Conservation (phyloP, 2,888 invertebrate species). For the Drosophila macrospina region DNA sequence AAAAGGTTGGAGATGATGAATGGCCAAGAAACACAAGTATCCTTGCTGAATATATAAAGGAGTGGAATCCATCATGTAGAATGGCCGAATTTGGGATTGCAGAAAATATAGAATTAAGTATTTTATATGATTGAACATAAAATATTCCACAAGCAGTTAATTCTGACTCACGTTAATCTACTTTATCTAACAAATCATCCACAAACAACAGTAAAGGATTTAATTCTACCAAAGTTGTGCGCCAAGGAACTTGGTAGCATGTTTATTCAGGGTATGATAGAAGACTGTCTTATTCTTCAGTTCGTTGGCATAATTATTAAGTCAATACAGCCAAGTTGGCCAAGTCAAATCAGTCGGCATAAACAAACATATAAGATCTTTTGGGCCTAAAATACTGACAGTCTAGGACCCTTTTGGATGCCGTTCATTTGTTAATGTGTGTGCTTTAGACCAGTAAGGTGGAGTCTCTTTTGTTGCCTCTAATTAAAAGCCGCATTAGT, state of each 20-base stretch:
- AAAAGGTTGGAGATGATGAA: no score
- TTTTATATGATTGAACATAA: not conserved
- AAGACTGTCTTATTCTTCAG: no score
- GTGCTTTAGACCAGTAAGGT: constrained; percentile 51
- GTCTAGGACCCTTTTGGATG: constrained; percentile 58
- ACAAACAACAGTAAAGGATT: constrained; percentile 35
- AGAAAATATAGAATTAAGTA: no score
- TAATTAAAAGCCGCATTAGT: constrained; percentile 70
- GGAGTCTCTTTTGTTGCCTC: constrained; percentile 62
- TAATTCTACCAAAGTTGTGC: constrained; percentile 26
- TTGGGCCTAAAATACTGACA: constrained; percentile 37
- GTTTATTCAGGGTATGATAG: constrained; percentile 40
- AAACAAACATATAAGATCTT: constrained; percentile 35
- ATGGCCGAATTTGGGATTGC: no score
- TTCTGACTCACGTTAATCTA: constrained; percentile 22
- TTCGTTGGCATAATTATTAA: no score
- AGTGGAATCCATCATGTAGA: no score
- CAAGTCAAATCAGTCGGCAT: constrained; percentile 42
- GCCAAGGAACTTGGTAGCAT: constrained; percentile 44
- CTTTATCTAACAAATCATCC: constrained; percentile 40
- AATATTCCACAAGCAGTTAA: constrained; percentile 5
- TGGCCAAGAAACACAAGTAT: no score
- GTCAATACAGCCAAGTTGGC: constrained; percentile 61
- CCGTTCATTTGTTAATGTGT: constrained; percentile 76
- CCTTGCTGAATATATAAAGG: no score